Evolutionary conservation across 2,888 invertebrate species (phyloP).

Genomic region (Ectobius pallidus): DNA sequence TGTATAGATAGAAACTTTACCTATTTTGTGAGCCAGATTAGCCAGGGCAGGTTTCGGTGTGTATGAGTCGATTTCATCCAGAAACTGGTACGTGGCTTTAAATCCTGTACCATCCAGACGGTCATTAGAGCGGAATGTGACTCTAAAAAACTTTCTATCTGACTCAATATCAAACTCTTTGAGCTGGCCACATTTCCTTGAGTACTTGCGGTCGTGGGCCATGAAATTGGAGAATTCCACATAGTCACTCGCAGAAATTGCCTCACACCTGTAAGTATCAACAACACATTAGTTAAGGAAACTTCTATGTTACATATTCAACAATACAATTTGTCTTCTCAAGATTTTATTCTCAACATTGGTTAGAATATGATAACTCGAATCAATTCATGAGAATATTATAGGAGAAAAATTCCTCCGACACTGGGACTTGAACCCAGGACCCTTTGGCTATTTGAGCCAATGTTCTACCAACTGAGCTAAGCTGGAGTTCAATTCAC

Average conservation of each 20-base stretch:
- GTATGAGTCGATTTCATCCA: constrained; percentile 69
- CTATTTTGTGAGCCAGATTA: constrained; percentile 28
- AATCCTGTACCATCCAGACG: constrained; percentile 94
- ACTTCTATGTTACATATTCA: too few species aligned
- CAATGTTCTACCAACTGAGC: too few species aligned
- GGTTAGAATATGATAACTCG: too few species aligned
- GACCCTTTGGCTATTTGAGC: too few species aligned
- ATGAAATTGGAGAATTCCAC: constrained; percentile 96
- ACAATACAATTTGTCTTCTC: too few species aligned
- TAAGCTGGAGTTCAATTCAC: too few species aligned
- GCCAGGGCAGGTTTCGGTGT: constrained; percentile 55
- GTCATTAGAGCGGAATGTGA: constrained; percentile 93
- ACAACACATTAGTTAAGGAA: too few species aligned
- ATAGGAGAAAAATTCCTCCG: too few species aligned
- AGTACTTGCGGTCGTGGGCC: constrained; percentile 87
- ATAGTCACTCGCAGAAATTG: constrained; percentile 90
- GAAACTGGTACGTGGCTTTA: constrained; percentile 88
- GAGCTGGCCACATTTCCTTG: constrained; percentile 86
- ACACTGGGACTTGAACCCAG: too few species aligned
- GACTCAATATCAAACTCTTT: constrained; percentile 83
- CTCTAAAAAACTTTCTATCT: constrained; percentile 91
- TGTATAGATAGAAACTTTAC: neutral
- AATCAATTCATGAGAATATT: too few species aligned
- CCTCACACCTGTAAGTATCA: constrained; percentile 75
- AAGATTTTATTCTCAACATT: too few species aligned